Base-by-base conservation (phyloP, 2,797 vertebrate species). In the Esox lucius region DNA sequence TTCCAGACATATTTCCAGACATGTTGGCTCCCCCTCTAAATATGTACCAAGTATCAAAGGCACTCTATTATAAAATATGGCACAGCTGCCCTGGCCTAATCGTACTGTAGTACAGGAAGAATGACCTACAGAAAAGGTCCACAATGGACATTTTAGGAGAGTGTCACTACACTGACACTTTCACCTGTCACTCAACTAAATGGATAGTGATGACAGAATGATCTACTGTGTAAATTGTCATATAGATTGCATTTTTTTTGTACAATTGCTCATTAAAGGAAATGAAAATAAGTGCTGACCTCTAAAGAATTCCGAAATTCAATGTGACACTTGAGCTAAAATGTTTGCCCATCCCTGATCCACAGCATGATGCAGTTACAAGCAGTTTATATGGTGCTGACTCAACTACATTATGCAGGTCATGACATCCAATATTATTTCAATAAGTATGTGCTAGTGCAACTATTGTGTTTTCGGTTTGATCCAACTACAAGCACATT, bases 401-500 rank as follows among this genome's bases (percentile, higher is more conserved):
- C 53, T 22, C 7, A 59, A 42, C 35, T 6, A 42, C 5, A 42
- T 42, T 6, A 31, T 31, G 28, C 3, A 31, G 28, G 28, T 39
- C 35, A 8, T 39, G 35, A 39, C 1, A 39, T 39, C 35, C 35
- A 39, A 39, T 4, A 39, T 3, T 5, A 39, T 39, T 39, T 39
- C 35, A 28, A 64, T 31, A 31, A 64, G 22, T 6, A 31, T 31
- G 15, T 28, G 24, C 26, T 5, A 24, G 2, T 15, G 5, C 26
- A 64, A 28, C 61, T 1, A 64, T 15, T 64, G 5, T 64, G 64
- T 31, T 65, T 31, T 65, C 15, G 16, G 31, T 65, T 65, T 15
- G 28, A 65, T 65, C 62, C 62, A 65, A 65, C 15, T 19, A 48
- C 62, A 62, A 68, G 56, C 68, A 70, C 69, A 28, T n/a, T 28